Conservation (phyloP, 2,797 vertebrate genomes). For the Prionace glauca region DNA sequence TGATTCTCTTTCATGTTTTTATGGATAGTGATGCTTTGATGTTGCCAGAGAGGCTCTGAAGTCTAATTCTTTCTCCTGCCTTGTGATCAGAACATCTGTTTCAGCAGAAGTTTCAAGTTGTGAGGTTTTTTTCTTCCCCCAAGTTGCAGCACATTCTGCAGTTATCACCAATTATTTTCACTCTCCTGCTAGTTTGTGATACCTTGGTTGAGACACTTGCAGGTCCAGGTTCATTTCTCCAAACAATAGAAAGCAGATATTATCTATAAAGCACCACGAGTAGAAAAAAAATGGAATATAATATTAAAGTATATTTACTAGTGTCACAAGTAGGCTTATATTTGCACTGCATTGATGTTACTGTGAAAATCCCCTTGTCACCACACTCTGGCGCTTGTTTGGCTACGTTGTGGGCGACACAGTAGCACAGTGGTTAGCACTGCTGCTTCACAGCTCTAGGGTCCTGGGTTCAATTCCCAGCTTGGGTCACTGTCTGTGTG, state of each 20-base stretch:
- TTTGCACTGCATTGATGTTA: too few species aligned
- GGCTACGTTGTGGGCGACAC: too few species aligned
- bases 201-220: not conserved
- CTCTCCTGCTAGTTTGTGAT: not conserved
- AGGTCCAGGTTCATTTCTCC: not conserved
- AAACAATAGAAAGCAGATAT: not conserved
- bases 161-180: not conserved
- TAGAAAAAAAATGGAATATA: too few species aligned
- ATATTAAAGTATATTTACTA: too few species aligned
- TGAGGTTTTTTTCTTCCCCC: not conserved
- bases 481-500: too few species aligned
- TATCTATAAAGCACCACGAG: not conserved
- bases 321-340: too few species aligned
- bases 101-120: not conserved
- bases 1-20: not conserved
- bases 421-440: too few species aligned
- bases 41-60: not conserved
- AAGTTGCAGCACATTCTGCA: not conserved
- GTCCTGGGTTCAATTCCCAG: too few species aligned
- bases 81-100: not conserved
- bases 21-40: not conserved
- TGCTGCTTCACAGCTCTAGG: too few species aligned
- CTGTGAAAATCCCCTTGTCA: too few species aligned
- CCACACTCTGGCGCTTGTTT: too few species aligned
- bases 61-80: not conserved